A percentile compares a stretch with the other conserved stretches of the same genome.
These are phyloP conservation scores for Zaprionus lachaisei DNA, from an alignment of 1,140 invertebrate species.

Conservation along the genomic window DNA sequence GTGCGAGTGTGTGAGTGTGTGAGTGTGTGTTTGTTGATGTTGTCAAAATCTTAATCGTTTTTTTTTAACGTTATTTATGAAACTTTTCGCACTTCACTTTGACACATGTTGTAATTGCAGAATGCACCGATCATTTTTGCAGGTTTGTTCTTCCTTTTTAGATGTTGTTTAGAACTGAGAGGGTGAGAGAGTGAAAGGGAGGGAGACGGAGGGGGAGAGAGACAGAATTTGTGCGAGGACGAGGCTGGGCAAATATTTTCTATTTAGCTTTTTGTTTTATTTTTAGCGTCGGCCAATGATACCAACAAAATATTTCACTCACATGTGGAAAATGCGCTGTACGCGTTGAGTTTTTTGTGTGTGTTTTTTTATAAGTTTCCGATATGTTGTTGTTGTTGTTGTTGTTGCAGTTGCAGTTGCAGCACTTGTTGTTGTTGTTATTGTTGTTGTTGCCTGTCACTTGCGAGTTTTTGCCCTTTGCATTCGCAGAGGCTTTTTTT, in stretches of 20 bases:
- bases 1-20: slow-evolving; percentile 6
- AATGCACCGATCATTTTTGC: slow-evolving; percentile 16
- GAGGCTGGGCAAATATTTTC: not conserved
- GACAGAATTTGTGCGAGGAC: not conserved
- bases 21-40: slow-evolving; percentile 8
- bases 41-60: slow-evolving; percentile 16
- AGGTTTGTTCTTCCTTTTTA: slow-evolving; percentile 18
- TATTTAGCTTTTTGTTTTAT: slow-evolving; percentile 34
- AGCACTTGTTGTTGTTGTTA: slow-evolving; percentile 7
- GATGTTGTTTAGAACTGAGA: not conserved
- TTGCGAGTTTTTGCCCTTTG: slow-evolving; percentile 78
- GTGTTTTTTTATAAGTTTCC: slow-evolving; percentile 22
- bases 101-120: slow-evolving; percentile 40
- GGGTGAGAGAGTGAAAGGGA: not conserved
- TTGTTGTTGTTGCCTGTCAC: slow-evolving; percentile 61
- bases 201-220: not conserved
- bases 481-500: slow-evolving; percentile 53
- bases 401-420: slow-evolving; percentile 31
- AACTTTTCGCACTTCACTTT: slow-evolving; percentile 61
- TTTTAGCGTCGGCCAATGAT: slow-evolving; percentile 44
- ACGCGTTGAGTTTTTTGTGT: slow-evolving; percentile 35
- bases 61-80: slow-evolving; percentile 19
- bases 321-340: slow-evolving; percentile 53
- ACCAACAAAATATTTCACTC: slow-evolving; percentile 45
- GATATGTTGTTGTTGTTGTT: slow-evolving; percentile 38